These are phyloP conservation scores for Bos javanicus DNA, from an alignment of 2,113 vertebrate genomes.

Conservation along the genomic window DNA sequence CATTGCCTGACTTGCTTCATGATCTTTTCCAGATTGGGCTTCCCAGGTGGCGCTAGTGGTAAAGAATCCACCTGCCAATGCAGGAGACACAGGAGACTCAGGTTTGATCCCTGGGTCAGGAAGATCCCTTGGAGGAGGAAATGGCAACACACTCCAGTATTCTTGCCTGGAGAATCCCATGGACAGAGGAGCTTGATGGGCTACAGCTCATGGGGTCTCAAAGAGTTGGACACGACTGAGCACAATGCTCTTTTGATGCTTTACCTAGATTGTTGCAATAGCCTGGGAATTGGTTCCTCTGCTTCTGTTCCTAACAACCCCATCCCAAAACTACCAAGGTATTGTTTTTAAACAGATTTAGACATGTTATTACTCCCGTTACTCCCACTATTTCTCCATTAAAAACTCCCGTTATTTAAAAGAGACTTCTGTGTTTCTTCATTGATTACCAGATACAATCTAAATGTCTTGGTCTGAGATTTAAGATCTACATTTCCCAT, in stretches of 20 bases:
- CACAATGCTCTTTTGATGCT: neutral
- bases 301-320: neutral
- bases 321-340: neutral
- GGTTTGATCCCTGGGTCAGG: neutral
- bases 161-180: neutral
- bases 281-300: neutral
- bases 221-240: neutral
- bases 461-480: neutral
- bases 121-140: neutral
- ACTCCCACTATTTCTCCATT: neutral
- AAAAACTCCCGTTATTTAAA: neutral
- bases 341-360: slow-evolving; percentile 9
- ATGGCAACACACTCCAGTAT: neutral
- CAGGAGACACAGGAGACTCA: neutral
- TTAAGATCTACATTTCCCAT: neutral
- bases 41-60: neutral
- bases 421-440: neutral
- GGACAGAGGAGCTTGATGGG: neutral
- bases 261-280: neutral
- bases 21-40: neutral
- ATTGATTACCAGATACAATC: neutral
- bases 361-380: neutral
- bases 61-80: neutral
- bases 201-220: neutral
- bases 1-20: too few species aligned